A percentile compares a stretch with the other conserved stretches of the same genome.
Evolutionary conservation across 2,888 invertebrate genomes (phyloP).

Genomic region (Patella ulyssiponensis): DNA sequence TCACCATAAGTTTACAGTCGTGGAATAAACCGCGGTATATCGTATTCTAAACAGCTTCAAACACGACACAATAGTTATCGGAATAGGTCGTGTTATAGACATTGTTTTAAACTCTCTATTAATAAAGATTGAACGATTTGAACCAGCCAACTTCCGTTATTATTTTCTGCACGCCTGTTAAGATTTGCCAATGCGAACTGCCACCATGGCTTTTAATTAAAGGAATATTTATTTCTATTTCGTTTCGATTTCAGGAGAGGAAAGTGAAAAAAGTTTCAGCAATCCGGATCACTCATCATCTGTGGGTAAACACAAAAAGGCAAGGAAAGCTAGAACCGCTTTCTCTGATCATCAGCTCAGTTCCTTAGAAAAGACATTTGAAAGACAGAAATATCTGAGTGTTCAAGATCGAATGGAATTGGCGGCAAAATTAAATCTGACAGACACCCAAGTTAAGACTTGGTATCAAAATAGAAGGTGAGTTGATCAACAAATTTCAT

Average conservation of each 20-base stretch:
- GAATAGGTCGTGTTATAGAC: too few species aligned
- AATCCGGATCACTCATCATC: neutral
- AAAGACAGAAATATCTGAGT: conserved; percentile 86
- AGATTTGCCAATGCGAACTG: too few species aligned
- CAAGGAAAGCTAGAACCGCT: conserved; percentile 95
- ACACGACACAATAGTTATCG: too few species aligned
- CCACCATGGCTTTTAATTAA: too few species aligned
- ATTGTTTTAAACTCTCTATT: too few species aligned
- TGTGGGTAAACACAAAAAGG: conserved; percentile 81
- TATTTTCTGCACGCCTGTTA: too few species aligned
- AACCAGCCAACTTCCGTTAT: too few species aligned
- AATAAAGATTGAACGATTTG: too few species aligned
- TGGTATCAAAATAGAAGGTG: conserved; percentile 98
- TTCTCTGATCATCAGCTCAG: conserved; percentile 96
- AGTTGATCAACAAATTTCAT: neutral
- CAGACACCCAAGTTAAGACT: conserved; percentile 99
- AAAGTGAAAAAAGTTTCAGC: neutral
- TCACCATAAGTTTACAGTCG: too few species aligned
- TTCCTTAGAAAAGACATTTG: conserved; percentile 95
- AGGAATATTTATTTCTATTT: too few species aligned
- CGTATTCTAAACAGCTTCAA: too few species aligned
- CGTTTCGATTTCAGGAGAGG: neutral
- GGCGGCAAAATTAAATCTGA: conserved; percentile 91
- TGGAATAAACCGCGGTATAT: too few species aligned
- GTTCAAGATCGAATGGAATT: conserved; percentile 95